Evolutionary conservation across 2,888 invertebrate species (phyloP).

Genomic region (Carterocephalus palaemon): DNA sequence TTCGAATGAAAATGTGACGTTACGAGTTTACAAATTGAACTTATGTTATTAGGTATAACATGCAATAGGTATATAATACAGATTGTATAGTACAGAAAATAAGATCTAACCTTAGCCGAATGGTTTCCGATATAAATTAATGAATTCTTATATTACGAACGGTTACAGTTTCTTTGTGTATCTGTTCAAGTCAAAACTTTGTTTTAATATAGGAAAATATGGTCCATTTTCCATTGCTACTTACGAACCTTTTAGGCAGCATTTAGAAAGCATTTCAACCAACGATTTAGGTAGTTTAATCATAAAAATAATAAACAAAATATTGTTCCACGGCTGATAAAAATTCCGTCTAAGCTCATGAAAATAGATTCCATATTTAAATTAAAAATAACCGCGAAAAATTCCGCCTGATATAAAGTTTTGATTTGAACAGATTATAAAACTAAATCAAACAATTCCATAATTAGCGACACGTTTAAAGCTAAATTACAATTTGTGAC

Average conservation of each 20-base stretch:
- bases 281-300: no score
- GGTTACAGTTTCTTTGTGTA: not conserved
- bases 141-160: not conserved
- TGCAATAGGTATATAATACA: constrained; percentile 9
- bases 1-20: no score
- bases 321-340: no score
- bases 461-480: constrained; percentile 4
- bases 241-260: no score
- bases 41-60: not conserved
- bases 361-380: no score
- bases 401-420: constrained; percentile 6
- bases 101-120: not conserved
- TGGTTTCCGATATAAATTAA: constrained; percentile 7
- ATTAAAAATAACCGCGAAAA: not conserved
- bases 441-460: constrained; percentile 1
- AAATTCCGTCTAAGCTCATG: no score
- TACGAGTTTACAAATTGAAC: no score
- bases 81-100: constrained; percentile 10
- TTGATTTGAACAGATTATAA: constrained; percentile 2
- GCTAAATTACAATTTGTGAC: not conserved
- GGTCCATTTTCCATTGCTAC: no score
- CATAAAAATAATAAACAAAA: no score
- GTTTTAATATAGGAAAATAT: no score
- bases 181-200: not conserved
- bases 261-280: no score